A percentile compares a stretch with the other conserved stretches of the same genome.
phyloP scores from a whole-genome alignment of 2,113 vertebrate species.

The Sitta europaea region DNA sequence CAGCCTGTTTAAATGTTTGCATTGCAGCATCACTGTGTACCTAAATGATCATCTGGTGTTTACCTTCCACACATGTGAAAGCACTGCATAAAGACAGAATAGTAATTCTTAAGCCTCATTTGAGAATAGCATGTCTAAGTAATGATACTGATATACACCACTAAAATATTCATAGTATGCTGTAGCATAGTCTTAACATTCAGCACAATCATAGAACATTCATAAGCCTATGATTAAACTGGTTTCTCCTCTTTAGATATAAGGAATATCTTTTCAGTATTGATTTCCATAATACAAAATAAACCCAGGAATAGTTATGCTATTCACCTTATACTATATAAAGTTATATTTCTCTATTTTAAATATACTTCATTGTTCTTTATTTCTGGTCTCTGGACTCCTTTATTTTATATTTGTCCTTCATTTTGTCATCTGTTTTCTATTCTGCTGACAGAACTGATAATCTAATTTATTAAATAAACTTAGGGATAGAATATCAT shows the following conservation, averaged over 20 bases:
- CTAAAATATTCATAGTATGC: background rate
- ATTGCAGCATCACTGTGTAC: background rate
- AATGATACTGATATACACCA: background rate
- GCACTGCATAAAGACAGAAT: background rate
- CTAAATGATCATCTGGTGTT: background rate
- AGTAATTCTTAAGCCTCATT: background rate
- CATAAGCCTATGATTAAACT: background rate
- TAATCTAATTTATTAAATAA: background rate
- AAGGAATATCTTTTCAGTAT: background rate
- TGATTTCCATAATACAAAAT: background rate
- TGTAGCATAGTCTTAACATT: background rate
- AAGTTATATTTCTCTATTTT: background rate
- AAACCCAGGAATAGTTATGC: background rate
- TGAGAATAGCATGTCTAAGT: background rate
- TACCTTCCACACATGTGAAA: background rate
- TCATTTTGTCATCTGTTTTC: background rate
- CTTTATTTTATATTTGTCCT: background rate
- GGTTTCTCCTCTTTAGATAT: background rate
- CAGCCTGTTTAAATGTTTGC: conserved; percentile 29
- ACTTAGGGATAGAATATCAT: background rate
- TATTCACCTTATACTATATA: background rate
- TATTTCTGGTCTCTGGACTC: background rate
- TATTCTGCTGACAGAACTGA: background rate
- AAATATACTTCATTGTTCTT: background rate
- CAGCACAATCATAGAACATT: background rate